Percentiles rank a stretch among this genome's conserved stretches.
These are phyloP conservation scores for Bombylius major DNA, from an alignment of 2,888 invertebrate species.

Conservation along the genomic window DNA sequence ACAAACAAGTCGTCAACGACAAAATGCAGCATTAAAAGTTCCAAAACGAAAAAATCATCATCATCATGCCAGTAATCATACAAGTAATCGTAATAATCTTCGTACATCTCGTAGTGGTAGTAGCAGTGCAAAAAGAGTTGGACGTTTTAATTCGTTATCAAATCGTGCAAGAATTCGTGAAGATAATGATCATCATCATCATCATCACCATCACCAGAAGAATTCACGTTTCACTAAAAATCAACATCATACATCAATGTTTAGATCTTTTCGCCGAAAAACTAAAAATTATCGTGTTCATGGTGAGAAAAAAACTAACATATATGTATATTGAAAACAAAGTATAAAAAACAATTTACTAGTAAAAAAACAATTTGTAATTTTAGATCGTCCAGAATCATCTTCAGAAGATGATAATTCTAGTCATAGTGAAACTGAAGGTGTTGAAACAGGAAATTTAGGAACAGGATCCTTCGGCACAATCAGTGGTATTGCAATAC, in stretches of 20 bases:
- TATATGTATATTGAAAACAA: background rate
- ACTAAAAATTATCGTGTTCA: conserved; percentile 4
- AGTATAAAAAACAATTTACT: too few species aligned
- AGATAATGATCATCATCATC: conserved; percentile 5
- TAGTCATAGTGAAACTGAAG: background rate
- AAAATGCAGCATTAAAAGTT: conserved; percentile 14
- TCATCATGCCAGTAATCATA: conserved; percentile 1
- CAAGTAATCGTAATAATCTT: conserved; percentile 5
- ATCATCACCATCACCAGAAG: background rate
- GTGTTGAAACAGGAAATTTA: background rate
- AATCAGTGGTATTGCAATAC: conserved; percentile 3
- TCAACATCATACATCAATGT: conserved; percentile 3
- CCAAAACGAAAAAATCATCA: conserved; percentile 12
- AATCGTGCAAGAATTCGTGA: conserved; percentile 10
- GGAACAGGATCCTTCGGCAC: conserved; percentile 25
- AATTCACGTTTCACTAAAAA: conserved; percentile 1
- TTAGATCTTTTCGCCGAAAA: conserved; percentile 8
- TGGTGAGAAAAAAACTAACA: background rate
- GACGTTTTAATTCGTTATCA: conserved; percentile 11
- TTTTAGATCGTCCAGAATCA: conserved; percentile 6
- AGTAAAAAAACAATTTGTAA: background rate
- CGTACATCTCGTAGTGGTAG: conserved; percentile 11
- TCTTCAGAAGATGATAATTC: conserved; percentile 10
- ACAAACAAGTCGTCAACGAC: conserved; percentile 23
- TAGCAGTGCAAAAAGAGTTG: conserved; percentile 11